A percentile compares a stretch with the other conserved stretches of the same genome.
Evolutionary conservation across 1,140 invertebrate species (phyloP).

Genomic region (Goniozus legneri): DNA sequence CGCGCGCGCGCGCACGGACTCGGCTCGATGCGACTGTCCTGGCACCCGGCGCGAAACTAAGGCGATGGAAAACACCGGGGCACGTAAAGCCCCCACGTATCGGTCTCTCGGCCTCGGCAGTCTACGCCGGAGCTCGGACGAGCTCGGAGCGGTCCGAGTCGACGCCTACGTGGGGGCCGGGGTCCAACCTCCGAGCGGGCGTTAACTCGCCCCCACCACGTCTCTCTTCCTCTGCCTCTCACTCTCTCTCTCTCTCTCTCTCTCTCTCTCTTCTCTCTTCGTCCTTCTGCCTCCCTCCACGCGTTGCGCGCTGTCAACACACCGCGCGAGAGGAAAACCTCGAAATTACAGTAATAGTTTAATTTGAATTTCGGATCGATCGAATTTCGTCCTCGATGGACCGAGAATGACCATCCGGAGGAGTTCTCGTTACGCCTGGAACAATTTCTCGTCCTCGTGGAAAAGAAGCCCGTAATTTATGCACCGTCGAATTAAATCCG

Average conservation of each 20-base stretch:
- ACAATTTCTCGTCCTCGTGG: too few species aligned
- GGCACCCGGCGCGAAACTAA: conserved; percentile 55
- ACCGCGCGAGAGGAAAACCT: too few species aligned
- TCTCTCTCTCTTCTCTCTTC: conserved; percentile 3
- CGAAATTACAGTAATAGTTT: conserved; percentile 14
- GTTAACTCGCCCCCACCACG: conserved; percentile 26
- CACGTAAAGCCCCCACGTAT: conserved; percentile 39
- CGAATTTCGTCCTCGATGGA: too few species aligned
- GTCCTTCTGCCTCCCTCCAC: conserved; percentile 15
- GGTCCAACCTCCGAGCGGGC: conserved; percentile 41
- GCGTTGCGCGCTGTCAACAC: neutral
- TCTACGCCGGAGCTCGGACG: conserved; percentile 18
- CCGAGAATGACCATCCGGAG: too few species aligned
- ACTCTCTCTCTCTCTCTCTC: neutral
- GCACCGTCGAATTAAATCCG: conserved; percentile 6
- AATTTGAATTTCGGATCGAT: conserved; percentile 40
- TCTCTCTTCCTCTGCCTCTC: conserved; percentile 10
- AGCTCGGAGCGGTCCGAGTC: conserved; percentile 16
- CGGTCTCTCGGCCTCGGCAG: conserved; percentile 23
- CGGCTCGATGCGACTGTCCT: conserved; percentile 48
- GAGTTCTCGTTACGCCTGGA: too few species aligned
- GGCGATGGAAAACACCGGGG: conserved; percentile 45
- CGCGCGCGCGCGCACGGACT: conserved; percentile 40
- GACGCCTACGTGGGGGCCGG: conserved; percentile 30
- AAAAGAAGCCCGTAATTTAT: too few species aligned